Percentiles rank a stretch among this genome's conserved stretches.
Conservation (phyloP, 2,113 vertebrate species). For the Gymnarchus niloticus region DNA sequence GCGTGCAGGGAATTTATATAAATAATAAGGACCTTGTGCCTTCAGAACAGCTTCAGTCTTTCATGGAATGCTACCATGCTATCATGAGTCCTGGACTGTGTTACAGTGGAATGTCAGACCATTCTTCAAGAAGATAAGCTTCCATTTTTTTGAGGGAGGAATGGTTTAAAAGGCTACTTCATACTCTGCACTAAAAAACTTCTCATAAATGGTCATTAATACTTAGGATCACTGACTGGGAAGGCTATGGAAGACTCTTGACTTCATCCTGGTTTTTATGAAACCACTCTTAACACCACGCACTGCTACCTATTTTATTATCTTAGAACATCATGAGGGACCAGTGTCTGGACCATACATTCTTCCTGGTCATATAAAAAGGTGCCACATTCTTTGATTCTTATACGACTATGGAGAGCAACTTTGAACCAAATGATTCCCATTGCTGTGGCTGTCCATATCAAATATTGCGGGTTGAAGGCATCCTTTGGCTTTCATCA, state of each 20-base stretch:
- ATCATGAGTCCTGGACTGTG: not conserved
- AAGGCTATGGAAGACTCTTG: not conserved
- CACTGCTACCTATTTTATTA: not conserved
- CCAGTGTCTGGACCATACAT: not conserved
- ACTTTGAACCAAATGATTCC: not conserved
- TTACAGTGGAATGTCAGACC: not conserved
- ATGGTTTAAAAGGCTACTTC: not conserved
- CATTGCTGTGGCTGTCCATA: not conserved
- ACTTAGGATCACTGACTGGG: not conserved
- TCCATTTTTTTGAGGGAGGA: not conserved
- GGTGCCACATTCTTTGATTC: not conserved
- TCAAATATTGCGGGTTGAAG: not conserved
- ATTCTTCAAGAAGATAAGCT: not conserved
- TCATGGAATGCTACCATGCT: not conserved
- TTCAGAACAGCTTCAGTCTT: not conserved
- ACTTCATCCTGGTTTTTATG: not conserved
- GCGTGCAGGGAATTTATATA: not conserved
- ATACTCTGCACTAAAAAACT: not conserved
- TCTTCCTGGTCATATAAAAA: not conserved
- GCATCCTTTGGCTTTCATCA: not conserved
- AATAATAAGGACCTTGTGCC: not conserved
- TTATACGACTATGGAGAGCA: conserved; percentile 1
- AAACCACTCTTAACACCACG: not conserved
- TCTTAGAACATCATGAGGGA: not conserved
- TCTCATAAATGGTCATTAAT: too few species aligned